Evolutionary conservation across 2,888 invertebrate species (phyloP).

Genomic region (Gonocerus acuteangulatus): DNA sequence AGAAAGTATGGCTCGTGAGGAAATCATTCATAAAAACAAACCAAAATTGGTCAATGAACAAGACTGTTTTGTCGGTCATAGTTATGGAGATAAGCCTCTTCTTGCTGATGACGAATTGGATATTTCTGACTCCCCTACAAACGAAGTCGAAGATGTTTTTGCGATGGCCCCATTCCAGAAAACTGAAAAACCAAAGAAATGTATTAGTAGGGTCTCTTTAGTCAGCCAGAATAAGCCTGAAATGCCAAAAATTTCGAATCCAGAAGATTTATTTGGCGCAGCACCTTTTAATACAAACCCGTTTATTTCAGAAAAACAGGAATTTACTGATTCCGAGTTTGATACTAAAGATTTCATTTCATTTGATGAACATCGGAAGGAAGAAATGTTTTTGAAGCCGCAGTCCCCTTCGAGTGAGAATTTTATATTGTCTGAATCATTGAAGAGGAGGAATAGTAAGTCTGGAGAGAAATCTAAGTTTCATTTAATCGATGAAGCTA

Average conservation of each 20-base stretch:
- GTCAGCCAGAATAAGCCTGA: conserved; percentile 40
- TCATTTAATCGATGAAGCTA: conserved; percentile 46
- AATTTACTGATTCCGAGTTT: conserved; percentile 35
- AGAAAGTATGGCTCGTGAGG: conserved; percentile 53
- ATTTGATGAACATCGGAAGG: conserved; percentile 20
- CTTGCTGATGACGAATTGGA: conserved; percentile 71
- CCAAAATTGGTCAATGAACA: conserved; percentile 43
- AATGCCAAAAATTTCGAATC: conserved; percentile 45
- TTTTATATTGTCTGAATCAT: conserved; percentile 9
- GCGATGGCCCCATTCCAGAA: conserved; percentile 59
- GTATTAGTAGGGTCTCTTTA: conserved; percentile 10
- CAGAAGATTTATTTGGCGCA: conserved; percentile 38
- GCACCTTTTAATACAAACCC: conserved; percentile 37
- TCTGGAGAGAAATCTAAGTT: conserved; percentile 32
- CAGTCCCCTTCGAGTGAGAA: conserved; percentile 7
- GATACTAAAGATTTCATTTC: conserved; percentile 32
- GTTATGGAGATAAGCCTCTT: conserved; percentile 66
- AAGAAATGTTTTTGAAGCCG: conserved; percentile 4
- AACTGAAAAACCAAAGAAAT: conserved; percentile 29
- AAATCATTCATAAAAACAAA: conserved; percentile 42
- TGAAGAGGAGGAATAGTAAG: background rate
- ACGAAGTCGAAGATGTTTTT: conserved; percentile 53
- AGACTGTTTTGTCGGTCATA: conserved; percentile 60
- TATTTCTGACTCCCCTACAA: conserved; percentile 45
- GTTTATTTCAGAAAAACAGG: conserved; percentile 27